Percentiles rank a stretch among this genome's conserved stretches.
Conservation (phyloP, 2,113 vertebrate species). For the Chlamydotis undulata region DNA sequence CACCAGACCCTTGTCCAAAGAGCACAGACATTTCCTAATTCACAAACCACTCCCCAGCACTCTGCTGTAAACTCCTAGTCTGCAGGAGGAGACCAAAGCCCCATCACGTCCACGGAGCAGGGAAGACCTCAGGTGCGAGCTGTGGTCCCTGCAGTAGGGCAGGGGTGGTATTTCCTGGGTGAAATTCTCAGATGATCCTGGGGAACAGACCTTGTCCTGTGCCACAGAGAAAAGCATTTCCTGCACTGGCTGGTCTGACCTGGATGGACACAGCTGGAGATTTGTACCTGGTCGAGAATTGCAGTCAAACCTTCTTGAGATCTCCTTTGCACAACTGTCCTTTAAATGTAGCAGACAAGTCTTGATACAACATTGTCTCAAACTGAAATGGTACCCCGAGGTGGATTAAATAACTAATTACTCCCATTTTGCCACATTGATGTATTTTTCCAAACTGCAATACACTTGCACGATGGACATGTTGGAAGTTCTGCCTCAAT, state of each 20-base stretch:
- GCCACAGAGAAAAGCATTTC: background rate
- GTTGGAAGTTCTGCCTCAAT: background rate
- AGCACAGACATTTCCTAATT: background rate
- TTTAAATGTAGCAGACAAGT: background rate
- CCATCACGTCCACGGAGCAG: fast-evolving
- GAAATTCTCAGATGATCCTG: background rate
- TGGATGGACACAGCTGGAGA: background rate
- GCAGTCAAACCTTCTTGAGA: background rate
- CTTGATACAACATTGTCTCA: background rate
- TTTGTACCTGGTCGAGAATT: background rate
- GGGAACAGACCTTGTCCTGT: background rate
- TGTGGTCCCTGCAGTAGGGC: background rate
- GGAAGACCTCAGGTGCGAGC: background rate
- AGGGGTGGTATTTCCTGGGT: background rate
- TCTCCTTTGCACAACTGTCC: background rate
- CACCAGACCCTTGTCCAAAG: background rate
- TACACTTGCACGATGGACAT: background rate
- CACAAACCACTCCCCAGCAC: background rate
- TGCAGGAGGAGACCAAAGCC: background rate
- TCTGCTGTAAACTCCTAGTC: no score
- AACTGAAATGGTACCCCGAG: background rate
- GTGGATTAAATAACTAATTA: background rate
- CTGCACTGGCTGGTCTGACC: background rate
- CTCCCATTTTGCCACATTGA: background rate
- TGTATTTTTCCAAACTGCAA: background rate